Evolutionary conservation across 2,113 vertebrate genomes (phyloP), one percentile per base, ranked within the genome.

Genomic region (Trichechus manatus): DNA sequence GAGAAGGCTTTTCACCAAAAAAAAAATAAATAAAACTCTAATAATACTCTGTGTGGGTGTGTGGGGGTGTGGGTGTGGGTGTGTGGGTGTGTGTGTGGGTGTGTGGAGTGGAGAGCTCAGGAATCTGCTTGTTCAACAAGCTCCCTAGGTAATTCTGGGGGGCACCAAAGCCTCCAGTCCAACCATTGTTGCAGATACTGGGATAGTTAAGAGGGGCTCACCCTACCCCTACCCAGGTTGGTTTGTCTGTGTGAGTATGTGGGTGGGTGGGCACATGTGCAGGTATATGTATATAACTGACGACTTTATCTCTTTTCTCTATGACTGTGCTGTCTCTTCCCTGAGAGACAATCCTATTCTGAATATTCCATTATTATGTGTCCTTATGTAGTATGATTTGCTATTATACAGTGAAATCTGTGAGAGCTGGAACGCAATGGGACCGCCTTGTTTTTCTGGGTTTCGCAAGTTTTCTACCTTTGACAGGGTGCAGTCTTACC

Each of bases 1-100:
- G 39, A 50, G 50, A 19, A 80, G 22, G 15, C 1, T 19, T 36
- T 66, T 59, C 9, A 29, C 11, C 68, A 2, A 9, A 22, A 9
- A 56, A 56, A 1, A 36, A 92, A 64, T 42, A 75, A 64, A 8
- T 13, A 72, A 63, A 3, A 44, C 5, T 39, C 39, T 47, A 4
- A 47, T 39, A 47, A 78, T 13, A 85, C 3, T 86, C 10, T 39
- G 19, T 74, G 31, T 44, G 25, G 56, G 8, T 2, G 4, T 14
- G 20, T 3, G 2, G 23, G 4, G 4, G 19, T 74, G 31, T 44
- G 25, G 56, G 8, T 2, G 4, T 20, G 20, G 2, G 2, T 11
- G 23, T 7, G 19, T 74, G 31, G 36, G 19, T 64, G 8, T 2
- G 19, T 64, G 8, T 2, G 2, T 11, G 23, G 4, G 14, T 50